Base-by-base conservation (phyloP, 2,888 invertebrate genomes). In the Nebria salina region DNA sequence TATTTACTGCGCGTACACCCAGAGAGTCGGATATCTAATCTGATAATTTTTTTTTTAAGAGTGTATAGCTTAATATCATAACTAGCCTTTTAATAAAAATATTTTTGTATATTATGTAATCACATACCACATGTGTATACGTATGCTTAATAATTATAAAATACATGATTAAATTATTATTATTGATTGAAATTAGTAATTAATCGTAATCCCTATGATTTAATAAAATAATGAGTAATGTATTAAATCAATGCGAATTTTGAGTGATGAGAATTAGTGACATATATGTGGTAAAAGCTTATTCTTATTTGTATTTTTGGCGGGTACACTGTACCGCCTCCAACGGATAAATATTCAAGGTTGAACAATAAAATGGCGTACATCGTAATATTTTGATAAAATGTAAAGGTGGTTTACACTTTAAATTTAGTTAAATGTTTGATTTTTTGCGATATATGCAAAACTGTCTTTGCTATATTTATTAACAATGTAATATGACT, bases 321-420 rank as follows among this genome's bases (percentile, higher is more conserved):
- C 54, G 54, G 54, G 54, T 2, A 54, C 8, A 54, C 13, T 54
- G 2, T 7, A 13, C 13, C 13, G 54, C 54, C 54, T 11, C 54
- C 1, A 4, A 54, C 6, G 54, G 54, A 2, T 2, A 8, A 54
- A 26, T 34, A 72, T n/a, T 0, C n/a, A 72, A 34, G 26, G 6
- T 72, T 26, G 9, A 41, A 73, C 5, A 41, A 34, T 13, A 73
- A 42, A 73, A 73, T 73, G 43, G 42, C 26, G 43, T 73, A 15
- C 3, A 34, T 42, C 73, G 43, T 42, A 41, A 41, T 73, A 73
- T 73, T 73, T 65, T 73, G 41, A 73, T 73, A 41, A 42, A 73
- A 73, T 13, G 13, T 73, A 73, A 42, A 15, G 41, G 42, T 41
- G 73, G 7, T 73, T 43, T 41, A 41, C 11, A 41, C 41, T 43